Base-by-base conservation (phyloP, 2,113 vertebrate genomes). In the Dissostichus mawsoni region DNA sequence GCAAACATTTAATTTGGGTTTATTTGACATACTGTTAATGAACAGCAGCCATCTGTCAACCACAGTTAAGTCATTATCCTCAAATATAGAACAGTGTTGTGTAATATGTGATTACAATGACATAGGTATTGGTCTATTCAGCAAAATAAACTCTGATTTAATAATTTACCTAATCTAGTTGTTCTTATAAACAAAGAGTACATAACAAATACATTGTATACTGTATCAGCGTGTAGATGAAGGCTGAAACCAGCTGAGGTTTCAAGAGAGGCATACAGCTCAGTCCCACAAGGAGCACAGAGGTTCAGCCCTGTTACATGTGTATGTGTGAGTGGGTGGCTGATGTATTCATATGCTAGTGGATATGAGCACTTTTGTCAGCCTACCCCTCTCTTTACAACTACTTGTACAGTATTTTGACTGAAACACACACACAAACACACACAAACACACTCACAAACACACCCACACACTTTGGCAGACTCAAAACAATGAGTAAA, bases 311-410 rank as follows among this genome's bases (percentile, higher is more conserved):
- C 78, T 81, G 84, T 89, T 84, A 69, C 51, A 82, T 85, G 80
- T 83, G 73, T 89, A 68, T 61, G 74, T 62, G 80, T 85, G 86
- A 79, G 82, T 90, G 84, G 76, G 87, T 75, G 78, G 81, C 56
- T 81, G 78, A 63, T 78, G 76, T 91, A 69, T 89, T 89, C 86
- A 77, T 89, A 70, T 78, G 85, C 72, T 76, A 83, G 77, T 90
- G 84, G 80, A 84, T 71, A 78, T 83, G 71, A 87, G 62, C 69
- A 80, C 74, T 81, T 84, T 84, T 89, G 81, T 84, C 64, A 86
- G 86, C 80, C 79, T 87, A 66, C 56, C 70, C 80, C 78, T 84
- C 64, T 73, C 61, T 70, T 80, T 57, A 66, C 76, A 74, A 84
- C 61, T 25, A 45, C 56, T 89, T 84, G 50, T 74, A 69, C 66